Base-by-base conservation (phyloP, 2,113 vertebrate species). In the Oreochromis aureus region DNA sequence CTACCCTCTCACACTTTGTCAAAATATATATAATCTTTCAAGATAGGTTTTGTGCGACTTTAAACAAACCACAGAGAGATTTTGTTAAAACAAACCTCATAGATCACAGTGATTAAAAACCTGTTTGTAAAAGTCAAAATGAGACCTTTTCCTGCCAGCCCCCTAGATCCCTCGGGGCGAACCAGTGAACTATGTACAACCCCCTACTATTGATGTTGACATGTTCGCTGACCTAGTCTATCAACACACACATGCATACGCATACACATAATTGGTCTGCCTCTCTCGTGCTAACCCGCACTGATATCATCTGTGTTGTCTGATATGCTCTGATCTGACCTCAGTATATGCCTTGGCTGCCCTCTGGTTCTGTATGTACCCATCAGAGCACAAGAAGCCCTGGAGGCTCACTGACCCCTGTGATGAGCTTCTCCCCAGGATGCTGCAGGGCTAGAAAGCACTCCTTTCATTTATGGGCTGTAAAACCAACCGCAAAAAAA, bases 181-280 rank as follows among this genome's bases (percentile, higher is more conserved):
- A 88, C 78, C 84, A 76, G 80, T 86, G 89, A 92, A 84, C 93
- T 92, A 88, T 86, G 81, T 73, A 79, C 90, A 91, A 84, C 92
- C 89, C 90, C 87, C 90, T 84, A 78, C 88, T 91, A 91, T 88
- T 92, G 86, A 95, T 94, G 94, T 93, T 93, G 95, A 95, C 95
- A 94, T 95, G 93, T 93, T 92, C 92, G 93, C 89, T 96, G 95
- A 95, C 95, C 95, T 94, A 89, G 83, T 94, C 92, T 86, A 91
- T 92, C 91, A 92, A 89, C 90, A 90, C 83, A 84, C 63, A 87
- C 88, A 88, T 59, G 76, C 79, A 86, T 83, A 82, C 87, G 84
- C 80, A 91, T 81, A 87, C 36, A 4, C 80, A 81, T 89, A 92
- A 93, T 90, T 83, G 89, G 84, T 89, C 66, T 36, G 66, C 34